Evolutionary conservation across 2,797 vertebrate species (phyloP).

Genomic region (Myotis planiceps): DNA sequence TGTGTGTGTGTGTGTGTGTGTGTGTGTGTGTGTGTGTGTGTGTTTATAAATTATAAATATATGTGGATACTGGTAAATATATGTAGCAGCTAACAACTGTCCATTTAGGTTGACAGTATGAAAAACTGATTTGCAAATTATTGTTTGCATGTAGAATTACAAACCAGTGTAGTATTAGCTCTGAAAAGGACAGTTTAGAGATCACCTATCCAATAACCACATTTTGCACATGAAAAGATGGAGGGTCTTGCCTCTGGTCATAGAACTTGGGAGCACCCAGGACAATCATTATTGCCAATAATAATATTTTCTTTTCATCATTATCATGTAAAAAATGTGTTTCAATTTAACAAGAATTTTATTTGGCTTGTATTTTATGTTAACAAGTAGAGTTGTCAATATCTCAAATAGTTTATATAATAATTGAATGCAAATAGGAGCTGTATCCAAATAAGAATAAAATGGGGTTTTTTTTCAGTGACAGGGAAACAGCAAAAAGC

Average conservation of each 20-base stretch:
- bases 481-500: background rate
- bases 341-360: background rate
- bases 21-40: background rate
- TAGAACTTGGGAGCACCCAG: background rate
- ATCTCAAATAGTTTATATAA: background rate
- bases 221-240: background rate
- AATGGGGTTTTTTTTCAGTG: background rate
- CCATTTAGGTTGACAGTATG: background rate
- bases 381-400: background rate
- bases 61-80: background rate
- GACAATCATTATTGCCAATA: background rate
- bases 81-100: background rate
- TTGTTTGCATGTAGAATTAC: background rate
- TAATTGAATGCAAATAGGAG: conserved; percentile 15
- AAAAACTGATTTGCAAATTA: background rate
- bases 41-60: background rate
- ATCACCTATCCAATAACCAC: background rate
- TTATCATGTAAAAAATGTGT: background rate
- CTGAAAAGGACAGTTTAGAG: background rate
- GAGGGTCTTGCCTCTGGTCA: background rate
- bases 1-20: too few relatives aligned
- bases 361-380: background rate
- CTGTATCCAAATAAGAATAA: background rate
- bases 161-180: background rate
- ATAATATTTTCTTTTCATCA: background rate